Evolutionary conservation across 2,888 invertebrate genomes (phyloP).

Genomic region (Brachypalpus laphriformis): DNA sequence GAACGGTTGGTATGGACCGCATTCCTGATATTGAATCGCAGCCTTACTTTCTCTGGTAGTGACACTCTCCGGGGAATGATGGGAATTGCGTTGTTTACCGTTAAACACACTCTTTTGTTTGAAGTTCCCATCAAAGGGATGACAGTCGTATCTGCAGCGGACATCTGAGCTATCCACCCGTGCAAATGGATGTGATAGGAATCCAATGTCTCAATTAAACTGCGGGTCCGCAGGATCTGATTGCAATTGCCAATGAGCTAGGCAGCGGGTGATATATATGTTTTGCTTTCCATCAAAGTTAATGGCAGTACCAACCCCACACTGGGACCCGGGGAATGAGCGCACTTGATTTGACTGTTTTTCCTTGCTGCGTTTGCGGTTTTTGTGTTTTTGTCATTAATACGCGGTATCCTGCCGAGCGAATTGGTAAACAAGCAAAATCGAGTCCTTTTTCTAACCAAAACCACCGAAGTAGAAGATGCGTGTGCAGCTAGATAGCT

Average conservation of each 20-base stretch:
- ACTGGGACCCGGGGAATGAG: constrained; percentile 16
- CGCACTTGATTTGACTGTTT: constrained; percentile 46
- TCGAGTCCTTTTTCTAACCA: constrained; percentile 20
- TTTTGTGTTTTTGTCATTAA: constrained; percentile 72
- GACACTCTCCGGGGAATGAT: constrained; percentile 29
- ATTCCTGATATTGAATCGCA: constrained; percentile 3
- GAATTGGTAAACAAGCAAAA: constrained; percentile 41
- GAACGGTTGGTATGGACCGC: too few relatives aligned
- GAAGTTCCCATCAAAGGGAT: constrained; percentile 61
- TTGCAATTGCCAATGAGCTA: constrained; percentile 55
- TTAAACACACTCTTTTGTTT: constrained; percentile 19
- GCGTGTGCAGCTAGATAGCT: constrained; percentile 39
- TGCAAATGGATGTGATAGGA: constrained; percentile 19
- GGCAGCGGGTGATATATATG: constrained; percentile 53
- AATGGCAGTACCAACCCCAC: background rate
- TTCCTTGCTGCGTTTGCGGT: constrained; percentile 47
- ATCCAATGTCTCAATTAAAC: constrained; percentile 35
- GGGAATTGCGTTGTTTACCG: constrained; percentile 10
- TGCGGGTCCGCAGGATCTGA: constrained; percentile 53
- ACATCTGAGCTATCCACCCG: constrained; percentile 22
- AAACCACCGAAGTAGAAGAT: constrained; percentile 49
- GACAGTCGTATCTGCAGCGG: background rate
- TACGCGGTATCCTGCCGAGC: constrained; percentile 61
- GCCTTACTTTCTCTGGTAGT: constrained; percentile 48
- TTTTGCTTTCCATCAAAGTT: background rate